Percentiles rank a stretch among this genome's conserved stretches.
Evolutionary conservation across 2,113 vertebrate species (phyloP).

Genomic region (human (Homo sapiens)): GRCh38 chr17:18195501-18196000

Average conservation of each 20-base stretch:
- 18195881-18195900: background rate
- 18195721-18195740: no score
- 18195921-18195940: background rate
- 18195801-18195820: background rate
- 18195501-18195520: background rate
- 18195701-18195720: no score
- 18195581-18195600: background rate
- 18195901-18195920: background rate
- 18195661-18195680: no score
- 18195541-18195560: background rate
- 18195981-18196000: constrained; percentile 8
- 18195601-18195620: background rate
- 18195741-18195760: no score
- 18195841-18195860: background rate
- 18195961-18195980: constrained; percentile 3
- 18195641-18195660: background rate
- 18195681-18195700: no score
- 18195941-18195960: background rate
- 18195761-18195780: no score
- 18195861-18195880: background rate
- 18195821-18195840: background rate
- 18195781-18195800: no score
- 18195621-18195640: background rate
- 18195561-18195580: background rate
- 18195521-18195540: background rate